Evolutionary conservation across 2,797 vertebrate genomes (phyloP), one percentile per base, ranked within the genome.

Genomic region (Anabas testudineus): DNA sequence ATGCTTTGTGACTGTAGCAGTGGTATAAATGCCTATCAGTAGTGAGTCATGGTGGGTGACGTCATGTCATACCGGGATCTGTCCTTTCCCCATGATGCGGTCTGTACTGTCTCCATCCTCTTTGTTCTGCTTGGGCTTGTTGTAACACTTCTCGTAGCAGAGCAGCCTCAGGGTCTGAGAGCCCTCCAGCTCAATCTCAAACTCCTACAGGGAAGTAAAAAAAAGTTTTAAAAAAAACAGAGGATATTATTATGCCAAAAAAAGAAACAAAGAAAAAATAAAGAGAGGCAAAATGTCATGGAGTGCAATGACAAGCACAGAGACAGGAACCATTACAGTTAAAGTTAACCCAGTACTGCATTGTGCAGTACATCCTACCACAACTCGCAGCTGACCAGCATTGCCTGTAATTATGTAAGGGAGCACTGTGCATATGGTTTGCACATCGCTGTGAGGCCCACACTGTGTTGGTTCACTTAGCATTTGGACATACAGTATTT

Each of bases 121-220:
- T 92, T 95, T 97, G 88, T 92, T 75, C 67, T 94, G 90, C 86
- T 94, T 96, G 65, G 78, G 93, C 88, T 95, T 97, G 89, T 94
- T 95, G 92, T 96, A 96, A 78, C 95, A 94, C 81, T 98, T 98
- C 68, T 97, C 96, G 0, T 97, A 98, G 91, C 97, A 98, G 75
- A 98, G 91, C 75, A 98, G 94, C 82, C 97, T 88, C 89, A 98
- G 87, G 32, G 95, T 97, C 84, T 98, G 96, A 3, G 97, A 98
- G 71, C 97, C 97, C 85, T 98, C 97, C 85, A 98, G 93, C 84
- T 98, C 97, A 3, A 98, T 98, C 89, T 98, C 97, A 81, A 98
- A 98, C 90, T 98, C 97, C 97, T 92, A 87, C 4, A 52, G 18
- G 13, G 2, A 37, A 63, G 21, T 53, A 19, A 19, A 45, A 36